Evolutionary conservation across 2,113 vertebrate genomes (phyloP).

Genomic region (Lagenorhynchus albirostris): DNA sequence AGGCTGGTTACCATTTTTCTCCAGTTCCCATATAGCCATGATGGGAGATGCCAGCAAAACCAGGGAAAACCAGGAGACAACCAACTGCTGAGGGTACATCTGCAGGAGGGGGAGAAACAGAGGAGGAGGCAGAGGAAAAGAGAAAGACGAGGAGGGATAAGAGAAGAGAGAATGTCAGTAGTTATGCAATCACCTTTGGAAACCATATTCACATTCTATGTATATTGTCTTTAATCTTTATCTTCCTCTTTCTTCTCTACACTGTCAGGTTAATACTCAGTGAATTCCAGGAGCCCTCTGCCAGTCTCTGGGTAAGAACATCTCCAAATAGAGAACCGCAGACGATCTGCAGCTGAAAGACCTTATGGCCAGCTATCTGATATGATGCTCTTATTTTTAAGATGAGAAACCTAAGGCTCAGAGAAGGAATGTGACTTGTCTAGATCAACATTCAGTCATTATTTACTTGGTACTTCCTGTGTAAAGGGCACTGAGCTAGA

Average conservation of each 20-base stretch:
- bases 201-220: background rate
- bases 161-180: background rate
- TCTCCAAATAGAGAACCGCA: background rate
- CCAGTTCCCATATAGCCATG: slow-evolving; percentile 79
- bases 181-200: background rate
- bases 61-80: slow-evolving; percentile 68
- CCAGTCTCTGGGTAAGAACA: background rate
- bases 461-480: background rate
- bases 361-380: background rate
- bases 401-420: background rate
- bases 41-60: slow-evolving; percentile 70
- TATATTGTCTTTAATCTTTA: background rate
- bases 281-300: background rate
- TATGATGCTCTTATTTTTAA: background rate
- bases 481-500: background rate
- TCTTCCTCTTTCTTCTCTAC: background rate
- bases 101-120: slow-evolving; percentile 23
- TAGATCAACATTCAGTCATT: background rate
- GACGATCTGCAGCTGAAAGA: background rate
- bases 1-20: slow-evolving; percentile 77
- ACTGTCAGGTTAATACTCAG: background rate
- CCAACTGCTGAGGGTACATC: slow-evolving; percentile 73
- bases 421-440: background rate
- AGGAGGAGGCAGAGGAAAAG: background rate
- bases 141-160: background rate